These are phyloP conservation scores for Pterocles burchelli DNA, from an alignment of 2,113 vertebrate genomes.

Conservation along the genomic window DNA sequence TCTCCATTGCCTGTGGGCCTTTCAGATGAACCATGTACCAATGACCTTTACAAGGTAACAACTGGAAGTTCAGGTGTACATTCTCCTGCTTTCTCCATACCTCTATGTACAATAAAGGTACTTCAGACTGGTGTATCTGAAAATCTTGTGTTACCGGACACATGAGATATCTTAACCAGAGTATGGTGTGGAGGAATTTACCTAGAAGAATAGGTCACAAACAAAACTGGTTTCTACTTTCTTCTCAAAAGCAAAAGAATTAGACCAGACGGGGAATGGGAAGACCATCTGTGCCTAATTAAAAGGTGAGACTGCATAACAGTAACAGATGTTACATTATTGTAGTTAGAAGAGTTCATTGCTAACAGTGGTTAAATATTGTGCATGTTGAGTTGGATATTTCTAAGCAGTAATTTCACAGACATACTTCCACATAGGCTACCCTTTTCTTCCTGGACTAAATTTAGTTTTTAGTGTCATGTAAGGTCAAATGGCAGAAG, in stretches of 20 bases:
- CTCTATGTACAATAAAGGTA: not conserved
- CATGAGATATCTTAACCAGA: not conserved
- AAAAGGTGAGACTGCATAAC: constrained; percentile 31
- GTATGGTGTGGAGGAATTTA: not conserved
- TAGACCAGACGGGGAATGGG: not conserved
- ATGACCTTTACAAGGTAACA: not conserved
- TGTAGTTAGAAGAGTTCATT: constrained; percentile 44
- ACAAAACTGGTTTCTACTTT: not conserved
- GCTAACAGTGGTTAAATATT: constrained; percentile 32
- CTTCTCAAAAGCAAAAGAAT: constrained; percentile 21
- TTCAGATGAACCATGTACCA: not conserved
- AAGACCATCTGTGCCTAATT: constrained; percentile 50
- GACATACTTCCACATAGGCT: not conserved
- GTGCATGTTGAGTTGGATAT: not conserved
- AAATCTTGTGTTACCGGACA: not conserved
- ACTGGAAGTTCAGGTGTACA: not conserved
- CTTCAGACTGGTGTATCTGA: not conserved
- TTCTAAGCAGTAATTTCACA: constrained; percentile 25
- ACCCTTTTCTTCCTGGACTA: not conserved
- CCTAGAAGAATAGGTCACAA: not conserved
- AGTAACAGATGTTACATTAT: constrained; percentile 50
- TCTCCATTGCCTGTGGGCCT: not conserved
- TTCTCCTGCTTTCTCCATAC: not conserved
- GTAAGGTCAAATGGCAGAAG: not conserved
- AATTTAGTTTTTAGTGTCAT: not conserved